A percentile compares a stretch with the other conserved stretches of the same genome.
Evolutionary conservation across 2,113 vertebrate species (phyloP).

Genomic region (Silurus asotus): DNA sequence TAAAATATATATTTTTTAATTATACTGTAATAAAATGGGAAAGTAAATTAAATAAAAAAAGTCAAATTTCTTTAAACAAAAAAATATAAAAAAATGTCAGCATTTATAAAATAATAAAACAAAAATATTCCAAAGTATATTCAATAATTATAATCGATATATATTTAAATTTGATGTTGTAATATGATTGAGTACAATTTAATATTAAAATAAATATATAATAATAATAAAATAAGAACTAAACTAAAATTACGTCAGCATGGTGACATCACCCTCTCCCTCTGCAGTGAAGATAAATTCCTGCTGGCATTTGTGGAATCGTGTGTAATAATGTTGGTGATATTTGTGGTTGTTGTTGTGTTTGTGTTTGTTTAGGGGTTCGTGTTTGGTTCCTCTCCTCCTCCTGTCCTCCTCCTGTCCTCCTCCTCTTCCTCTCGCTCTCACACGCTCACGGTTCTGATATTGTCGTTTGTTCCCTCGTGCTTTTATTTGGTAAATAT

Average conservation of each 20-base stretch:
- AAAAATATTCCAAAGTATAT: too few relatives aligned
- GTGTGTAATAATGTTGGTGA: slow-evolving; percentile 16
- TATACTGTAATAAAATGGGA: too few relatives aligned
- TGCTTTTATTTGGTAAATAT: slow-evolving; percentile 35
- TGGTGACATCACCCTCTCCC: neutral
- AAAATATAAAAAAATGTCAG: too few relatives aligned
- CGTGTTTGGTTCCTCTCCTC: slow-evolving; percentile 19
- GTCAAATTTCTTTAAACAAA: too few relatives aligned
- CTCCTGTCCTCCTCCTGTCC: neutral
- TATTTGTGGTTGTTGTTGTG: slow-evolving; percentile 16
- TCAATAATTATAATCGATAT: too few relatives aligned
- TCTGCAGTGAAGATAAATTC: neutral
- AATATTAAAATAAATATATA: too few relatives aligned
- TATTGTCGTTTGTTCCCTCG: slow-evolving; percentile 33
- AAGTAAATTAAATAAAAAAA: too few relatives aligned
- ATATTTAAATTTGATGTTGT: too few relatives aligned
- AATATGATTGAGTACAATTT: too few relatives aligned
- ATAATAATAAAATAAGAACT: too few relatives aligned
- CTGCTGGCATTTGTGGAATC: slow-evolving; percentile 17
- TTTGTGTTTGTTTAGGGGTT: slow-evolving; percentile 8
- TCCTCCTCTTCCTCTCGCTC: neutral
- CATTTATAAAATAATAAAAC: too few relatives aligned
- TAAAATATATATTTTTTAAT: too few relatives aligned
- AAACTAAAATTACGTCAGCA: neutral
- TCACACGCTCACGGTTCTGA: slow-evolving; percentile 25